A percentile compares a stretch with the other conserved stretches of the same genome.
Conservation (phyloP, 2,888 invertebrate genomes). For the Chydorus sphaericus region DNA sequence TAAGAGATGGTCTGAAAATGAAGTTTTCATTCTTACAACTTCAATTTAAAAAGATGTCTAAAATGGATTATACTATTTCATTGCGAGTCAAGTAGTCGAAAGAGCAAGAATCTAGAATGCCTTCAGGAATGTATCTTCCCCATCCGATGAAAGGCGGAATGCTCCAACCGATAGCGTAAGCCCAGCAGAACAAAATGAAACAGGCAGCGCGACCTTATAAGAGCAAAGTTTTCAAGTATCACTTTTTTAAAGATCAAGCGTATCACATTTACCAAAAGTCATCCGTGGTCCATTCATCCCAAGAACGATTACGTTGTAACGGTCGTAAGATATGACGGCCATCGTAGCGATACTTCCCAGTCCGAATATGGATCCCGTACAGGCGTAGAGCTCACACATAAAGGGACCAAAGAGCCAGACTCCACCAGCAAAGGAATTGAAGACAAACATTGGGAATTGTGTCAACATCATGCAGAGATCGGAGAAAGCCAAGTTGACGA, state of each 20-base stretch:
- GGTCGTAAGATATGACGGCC: conserved; percentile 25
- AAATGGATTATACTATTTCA: background rate
- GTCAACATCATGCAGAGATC: conserved; percentile 77
- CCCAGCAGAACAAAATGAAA: conserved; percentile 17
- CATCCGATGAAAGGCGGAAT: conserved; percentile 35
- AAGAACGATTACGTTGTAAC: background rate
- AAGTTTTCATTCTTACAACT: background rate
- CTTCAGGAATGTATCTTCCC: conserved; percentile 34
- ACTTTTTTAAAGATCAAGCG: background rate
- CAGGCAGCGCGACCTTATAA: conserved; percentile 13
- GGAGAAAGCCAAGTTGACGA: conserved; percentile 80
- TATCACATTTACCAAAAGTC: background rate
- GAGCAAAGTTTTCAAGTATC: background rate
- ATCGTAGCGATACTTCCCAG: conserved; percentile 31
- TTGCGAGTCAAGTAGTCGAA: conserved; percentile 35
- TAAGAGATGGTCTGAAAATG: conserved; percentile 7
- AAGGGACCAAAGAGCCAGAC: conserved; percentile 26
- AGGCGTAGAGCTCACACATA: conserved; percentile 30
- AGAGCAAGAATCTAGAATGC: conserved; percentile 36
- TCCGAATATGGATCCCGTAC: conserved; percentile 31
- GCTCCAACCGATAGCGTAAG: conserved; percentile 21
- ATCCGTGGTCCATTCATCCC: background rate
- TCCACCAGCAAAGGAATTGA: conserved; percentile 27
- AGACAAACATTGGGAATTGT: conserved; percentile 25
- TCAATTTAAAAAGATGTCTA: background rate